Evolutionary conservation across 2,797 vertebrate genomes (phyloP).

Genomic region (Notamacropus eugenii): DNA sequence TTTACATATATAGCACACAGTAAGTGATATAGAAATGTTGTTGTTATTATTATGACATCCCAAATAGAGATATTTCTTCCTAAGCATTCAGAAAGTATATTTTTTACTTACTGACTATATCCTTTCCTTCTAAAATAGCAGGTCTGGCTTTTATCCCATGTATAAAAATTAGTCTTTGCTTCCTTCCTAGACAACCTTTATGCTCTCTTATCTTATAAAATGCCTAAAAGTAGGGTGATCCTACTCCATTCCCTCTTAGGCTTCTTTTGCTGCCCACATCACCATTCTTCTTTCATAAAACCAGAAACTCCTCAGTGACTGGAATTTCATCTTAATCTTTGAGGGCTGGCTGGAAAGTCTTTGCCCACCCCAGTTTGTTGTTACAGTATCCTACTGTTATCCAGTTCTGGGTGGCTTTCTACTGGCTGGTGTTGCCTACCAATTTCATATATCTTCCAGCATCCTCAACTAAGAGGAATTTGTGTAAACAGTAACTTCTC

Average conservation of each 20-base stretch:
- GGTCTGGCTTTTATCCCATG: background rate
- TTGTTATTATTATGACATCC: background rate
- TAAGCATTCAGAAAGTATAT: background rate
- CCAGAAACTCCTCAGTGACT: background rate
- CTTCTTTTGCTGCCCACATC: background rate
- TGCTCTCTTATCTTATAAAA: conserved; percentile 1
- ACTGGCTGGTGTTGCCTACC: conserved; percentile 10
- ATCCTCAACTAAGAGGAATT: conserved; percentile 13
- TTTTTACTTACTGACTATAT: background rate
- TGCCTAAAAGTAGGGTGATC: conserved; percentile 12
- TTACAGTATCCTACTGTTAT: conserved; percentile 18
- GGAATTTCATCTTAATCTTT: conserved; percentile 9
- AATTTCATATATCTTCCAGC: conserved; percentile 7
- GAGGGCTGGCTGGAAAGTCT: background rate
- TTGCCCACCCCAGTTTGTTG: background rate
- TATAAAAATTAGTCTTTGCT: background rate
- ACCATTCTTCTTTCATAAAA: conserved; percentile 50
- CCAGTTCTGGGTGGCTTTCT: conserved; percentile 44
- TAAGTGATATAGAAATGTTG: background rate
- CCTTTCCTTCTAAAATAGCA: background rate
- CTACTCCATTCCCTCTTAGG: background rate
- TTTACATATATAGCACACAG: background rate
- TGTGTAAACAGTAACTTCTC: conserved; percentile 1
- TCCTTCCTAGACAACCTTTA: background rate
- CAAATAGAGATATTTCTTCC: background rate